Evolutionary conservation across 1,140 invertebrate species (phyloP).

Genomic region (Papilio aristodemus): DNA sequence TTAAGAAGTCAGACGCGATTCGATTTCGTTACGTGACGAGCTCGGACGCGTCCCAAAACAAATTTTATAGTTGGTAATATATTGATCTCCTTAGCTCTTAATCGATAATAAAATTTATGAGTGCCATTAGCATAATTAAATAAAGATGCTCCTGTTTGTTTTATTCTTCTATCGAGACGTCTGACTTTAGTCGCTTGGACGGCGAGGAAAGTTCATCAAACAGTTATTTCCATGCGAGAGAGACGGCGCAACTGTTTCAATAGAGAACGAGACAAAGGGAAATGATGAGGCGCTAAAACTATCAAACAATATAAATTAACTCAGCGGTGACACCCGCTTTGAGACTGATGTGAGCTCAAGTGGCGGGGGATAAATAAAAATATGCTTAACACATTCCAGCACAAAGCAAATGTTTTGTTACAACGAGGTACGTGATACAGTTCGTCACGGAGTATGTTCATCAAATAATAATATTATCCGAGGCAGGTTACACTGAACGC

Average conservation of each 20-base stretch:
- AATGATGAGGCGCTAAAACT: not conserved
- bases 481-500: not conserved
- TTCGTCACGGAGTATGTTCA: not conserved
- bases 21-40: conserved; percentile 14
- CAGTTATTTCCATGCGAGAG: conserved; percentile 1
- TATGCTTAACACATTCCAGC: not conserved
- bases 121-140: conserved; percentile 29
- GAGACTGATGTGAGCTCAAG: conserved; percentile 24
- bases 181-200: conserved; percentile 10
- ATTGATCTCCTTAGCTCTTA: conserved; percentile 4
- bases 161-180: not conserved
- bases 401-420: not conserved
- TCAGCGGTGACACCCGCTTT: conserved; percentile 1
- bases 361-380: conserved; percentile 22
- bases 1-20: conserved; percentile 1
- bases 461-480: conserved; percentile 2
- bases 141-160: conserved; percentile 13
- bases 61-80: not conserved
- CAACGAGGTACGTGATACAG: not conserved
- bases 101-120: conserved; percentile 24
- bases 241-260: conserved; percentile 25
- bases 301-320: conserved; percentile 26
- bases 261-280: conserved; percentile 7
- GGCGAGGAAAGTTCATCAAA: not conserved
- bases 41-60: not conserved